These are phyloP conservation scores for Acanthoscelides obtectus DNA, from an alignment of 2,888 invertebrate species.

Conservation along the genomic window DNA sequence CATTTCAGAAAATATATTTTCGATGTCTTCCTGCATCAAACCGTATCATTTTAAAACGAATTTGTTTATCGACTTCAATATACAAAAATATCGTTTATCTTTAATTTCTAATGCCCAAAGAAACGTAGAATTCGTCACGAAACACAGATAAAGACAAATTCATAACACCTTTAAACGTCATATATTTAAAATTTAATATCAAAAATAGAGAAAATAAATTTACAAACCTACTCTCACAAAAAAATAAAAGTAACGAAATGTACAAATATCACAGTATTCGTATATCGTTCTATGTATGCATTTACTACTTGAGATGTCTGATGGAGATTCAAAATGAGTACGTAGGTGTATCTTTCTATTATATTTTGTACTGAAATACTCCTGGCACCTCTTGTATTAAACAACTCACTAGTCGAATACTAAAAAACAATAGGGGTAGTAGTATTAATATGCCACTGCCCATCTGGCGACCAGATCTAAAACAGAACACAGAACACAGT, in stretches of 20 bases:
- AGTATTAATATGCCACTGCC: too few species aligned
- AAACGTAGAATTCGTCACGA: slow-evolving; percentile 23
- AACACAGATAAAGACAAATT: slow-evolving; percentile 27
- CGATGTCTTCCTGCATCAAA: neutral
- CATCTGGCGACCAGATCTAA: too few species aligned
- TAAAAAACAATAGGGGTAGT: too few species aligned
- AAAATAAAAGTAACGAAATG: slow-evolving; percentile 37
- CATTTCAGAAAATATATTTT: neutral
- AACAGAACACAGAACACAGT: too few species aligned
- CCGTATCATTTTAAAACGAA: neutral
- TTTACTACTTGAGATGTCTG: neutral
- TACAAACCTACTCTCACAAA: slow-evolving; percentile 31
- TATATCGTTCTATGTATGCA: slow-evolving; percentile 24
- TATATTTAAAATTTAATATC: slow-evolving; percentile 32
- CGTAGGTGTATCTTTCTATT: too few species aligned
- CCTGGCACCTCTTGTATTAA: too few species aligned
- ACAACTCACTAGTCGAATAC: too few species aligned
- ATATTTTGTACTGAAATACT: too few species aligned
- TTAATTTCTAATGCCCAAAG: slow-evolving; percentile 24
- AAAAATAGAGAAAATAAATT: slow-evolving; percentile 34
- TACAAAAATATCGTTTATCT: neutral
- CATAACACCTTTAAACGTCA: slow-evolving; percentile 15
- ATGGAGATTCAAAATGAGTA: slow-evolving; percentile 10
- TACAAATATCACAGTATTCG: slow-evolving; percentile 45
- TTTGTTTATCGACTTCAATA: neutral